Base-by-base conservation (phyloP, 2,113 vertebrate species). In the Tichodroma muraria region DNA sequence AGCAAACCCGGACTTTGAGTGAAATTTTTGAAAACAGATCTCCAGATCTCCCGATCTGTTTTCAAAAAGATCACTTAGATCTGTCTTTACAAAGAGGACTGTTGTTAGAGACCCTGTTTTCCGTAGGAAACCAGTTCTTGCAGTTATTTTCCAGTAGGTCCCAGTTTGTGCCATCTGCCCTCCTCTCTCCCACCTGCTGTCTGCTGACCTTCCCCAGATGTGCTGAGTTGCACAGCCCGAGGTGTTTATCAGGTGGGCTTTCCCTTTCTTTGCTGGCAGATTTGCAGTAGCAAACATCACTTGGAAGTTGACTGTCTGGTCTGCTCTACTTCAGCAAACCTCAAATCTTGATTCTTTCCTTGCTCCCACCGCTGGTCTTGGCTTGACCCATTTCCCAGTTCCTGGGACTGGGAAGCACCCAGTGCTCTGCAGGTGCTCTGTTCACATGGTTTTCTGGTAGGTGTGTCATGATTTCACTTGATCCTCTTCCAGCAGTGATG, bases 151-250 rank as follows among this genome's bases (percentile, higher is more conserved):
- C 68, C 47, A 40, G 4, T 5, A 23, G 47, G 53, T 64, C 59
- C 42, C 52, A 38, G 4, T 66, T 77, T 35, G 45, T 76, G 45
- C 50, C 7, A 1, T 33, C 52, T 66, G 47, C 35, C 21, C 33
- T 57, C 8, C 6, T 45, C 65, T 86, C 45, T 28, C 69, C 31
- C 13, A 2, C 54, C 60, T 0, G 0, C 38, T 3, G 0, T 45
- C 56, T 7, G 11, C 53, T 1, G 3, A 27, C 28, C 40, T 60
- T 85, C 35, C 47, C 52, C 28, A 37, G 30, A 8, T 60, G 33
- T 47, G 8, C 70, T 59, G 53, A 80, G 47, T 23, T 52, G 80
- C 56, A 40, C 40, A 84, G 60, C 80, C 1, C 0, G 2, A 79
- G 57, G 27, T 49, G 17, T 4, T 68, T 59, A 13, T 69, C 70